A percentile compares a stretch with the other conserved stretches of the same genome.
phyloP scores from a whole-genome alignment of 2,888 invertebrate species.

The Dicycla oo region DNA sequence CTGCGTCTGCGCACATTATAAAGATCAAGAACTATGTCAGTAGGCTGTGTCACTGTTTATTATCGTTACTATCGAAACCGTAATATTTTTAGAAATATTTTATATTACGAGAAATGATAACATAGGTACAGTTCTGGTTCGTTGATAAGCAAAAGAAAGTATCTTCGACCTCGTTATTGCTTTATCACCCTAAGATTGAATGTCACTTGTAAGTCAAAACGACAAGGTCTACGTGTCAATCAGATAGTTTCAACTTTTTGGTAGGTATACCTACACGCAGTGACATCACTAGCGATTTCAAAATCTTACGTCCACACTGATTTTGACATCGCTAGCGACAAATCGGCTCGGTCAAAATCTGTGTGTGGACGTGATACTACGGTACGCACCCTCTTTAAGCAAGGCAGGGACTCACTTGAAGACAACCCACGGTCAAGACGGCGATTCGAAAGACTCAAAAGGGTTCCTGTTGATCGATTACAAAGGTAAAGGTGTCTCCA shows the following conservation, averaged over 20 bases:
- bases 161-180: background rate
- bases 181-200: background rate
- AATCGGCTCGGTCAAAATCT: too few species aligned
- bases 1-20: constrained; percentile 35
- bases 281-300: too few species aligned
- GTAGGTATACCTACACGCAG: too few species aligned
- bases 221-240: background rate
- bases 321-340: too few species aligned
- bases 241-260: background rate
- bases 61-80: constrained; percentile 54
- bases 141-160: constrained; percentile 32
- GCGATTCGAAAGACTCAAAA: too few species aligned
- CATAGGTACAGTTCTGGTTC: constrained; percentile 12
- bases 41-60: constrained; percentile 42
- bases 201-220: background rate
- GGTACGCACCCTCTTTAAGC: too few species aligned
- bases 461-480: too few species aligned
- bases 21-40: constrained; percentile 53
- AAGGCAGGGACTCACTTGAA: too few species aligned
- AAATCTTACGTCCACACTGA: too few species aligned
- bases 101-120: constrained; percentile 36
- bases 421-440: too few species aligned
- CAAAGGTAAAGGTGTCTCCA: too few species aligned
- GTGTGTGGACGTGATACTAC: too few species aligned
- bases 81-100: constrained; percentile 26